Evolutionary conservation across 2,113 vertebrate species (phyloP).

Genomic region (Saccopteryx leptura): DNA sequence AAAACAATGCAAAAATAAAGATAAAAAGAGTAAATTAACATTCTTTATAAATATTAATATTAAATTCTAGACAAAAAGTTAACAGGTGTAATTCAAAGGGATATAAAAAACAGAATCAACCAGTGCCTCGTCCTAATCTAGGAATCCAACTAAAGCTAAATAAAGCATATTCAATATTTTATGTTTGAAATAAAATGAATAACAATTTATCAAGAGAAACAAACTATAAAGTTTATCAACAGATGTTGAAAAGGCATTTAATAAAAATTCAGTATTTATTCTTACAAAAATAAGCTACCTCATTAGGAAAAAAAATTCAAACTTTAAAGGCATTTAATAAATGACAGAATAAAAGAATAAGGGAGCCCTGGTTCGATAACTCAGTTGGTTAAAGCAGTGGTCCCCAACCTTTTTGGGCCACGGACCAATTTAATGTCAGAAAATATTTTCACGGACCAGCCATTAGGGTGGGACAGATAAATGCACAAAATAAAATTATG

Average conservation of each 20-base stretch:
- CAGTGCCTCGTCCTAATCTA: rapidly evolving
- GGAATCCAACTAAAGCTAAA: not conserved
- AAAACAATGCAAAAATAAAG: not conserved
- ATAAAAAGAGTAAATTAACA: not conserved
- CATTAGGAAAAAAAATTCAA: not conserved
- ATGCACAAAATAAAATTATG: too few species aligned
- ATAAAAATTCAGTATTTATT: not conserved
- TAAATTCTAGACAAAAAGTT: not conserved
- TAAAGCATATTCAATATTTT: not conserved
- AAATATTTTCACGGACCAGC: too few species aligned
- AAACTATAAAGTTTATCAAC: not conserved
- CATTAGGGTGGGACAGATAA: too few species aligned
- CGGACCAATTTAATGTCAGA: too few species aligned
- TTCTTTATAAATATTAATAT: not conserved
- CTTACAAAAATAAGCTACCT: not conserved
- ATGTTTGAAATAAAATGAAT: not conserved
- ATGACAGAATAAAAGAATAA: not conserved
- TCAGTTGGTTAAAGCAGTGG: too few species aligned
- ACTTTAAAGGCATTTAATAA: not conserved
- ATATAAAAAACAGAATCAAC: not conserved
- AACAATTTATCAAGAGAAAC: not conserved
- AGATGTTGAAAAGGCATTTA: not conserved
- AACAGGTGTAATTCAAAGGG: not conserved
- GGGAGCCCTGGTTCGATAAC: not conserved
- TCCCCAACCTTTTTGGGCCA: too few species aligned